Evolutionary conservation across 2,113 vertebrate species (phyloP).

Genomic region (Synchiropus splendidus): DNA sequence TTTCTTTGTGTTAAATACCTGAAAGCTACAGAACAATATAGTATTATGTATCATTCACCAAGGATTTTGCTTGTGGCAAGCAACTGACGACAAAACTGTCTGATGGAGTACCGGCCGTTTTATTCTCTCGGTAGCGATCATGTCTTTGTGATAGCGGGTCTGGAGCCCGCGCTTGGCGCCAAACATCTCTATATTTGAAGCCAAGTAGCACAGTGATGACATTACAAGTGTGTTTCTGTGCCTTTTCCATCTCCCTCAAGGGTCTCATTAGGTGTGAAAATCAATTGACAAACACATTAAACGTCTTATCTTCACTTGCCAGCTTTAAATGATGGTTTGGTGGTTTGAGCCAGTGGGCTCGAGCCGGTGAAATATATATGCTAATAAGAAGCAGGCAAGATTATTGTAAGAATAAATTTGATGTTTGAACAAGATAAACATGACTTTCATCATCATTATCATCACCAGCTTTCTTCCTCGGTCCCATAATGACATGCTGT

Average conservation of each 20-base stretch:
- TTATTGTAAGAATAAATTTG: constrained; percentile 15
- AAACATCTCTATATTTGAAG: no score
- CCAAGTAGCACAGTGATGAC: no score
- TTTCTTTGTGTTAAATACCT: no score
- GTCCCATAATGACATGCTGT: constrained; percentile 31
- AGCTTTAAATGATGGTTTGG: constrained; percentile 3
- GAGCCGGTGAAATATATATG: constrained; percentile 21
- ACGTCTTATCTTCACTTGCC: constrained; percentile 36
- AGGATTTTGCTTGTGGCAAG: no score
- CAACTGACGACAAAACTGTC: not conserved
- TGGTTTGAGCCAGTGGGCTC: constrained; percentile 25
- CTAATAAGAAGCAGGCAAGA: constrained; percentile 20
- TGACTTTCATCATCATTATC: constrained; percentile 31
- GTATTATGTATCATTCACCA: no score
- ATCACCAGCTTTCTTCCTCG: constrained; percentile 18
- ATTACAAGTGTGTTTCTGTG: no score
- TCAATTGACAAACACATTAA: constrained; percentile 34
- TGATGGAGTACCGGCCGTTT: constrained; percentile 19
- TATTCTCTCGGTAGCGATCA: constrained; percentile 13
- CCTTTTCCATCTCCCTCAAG: constrained; percentile 9
- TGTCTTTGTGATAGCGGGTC: not conserved
- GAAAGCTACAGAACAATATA: no score
- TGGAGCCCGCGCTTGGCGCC: no score
- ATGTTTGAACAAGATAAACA: constrained; percentile 28
- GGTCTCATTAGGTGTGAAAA: constrained; percentile 41